Evolutionary conservation across 2,113 vertebrate species (phyloP).

Genomic region (Mugil cephalus): DNA sequence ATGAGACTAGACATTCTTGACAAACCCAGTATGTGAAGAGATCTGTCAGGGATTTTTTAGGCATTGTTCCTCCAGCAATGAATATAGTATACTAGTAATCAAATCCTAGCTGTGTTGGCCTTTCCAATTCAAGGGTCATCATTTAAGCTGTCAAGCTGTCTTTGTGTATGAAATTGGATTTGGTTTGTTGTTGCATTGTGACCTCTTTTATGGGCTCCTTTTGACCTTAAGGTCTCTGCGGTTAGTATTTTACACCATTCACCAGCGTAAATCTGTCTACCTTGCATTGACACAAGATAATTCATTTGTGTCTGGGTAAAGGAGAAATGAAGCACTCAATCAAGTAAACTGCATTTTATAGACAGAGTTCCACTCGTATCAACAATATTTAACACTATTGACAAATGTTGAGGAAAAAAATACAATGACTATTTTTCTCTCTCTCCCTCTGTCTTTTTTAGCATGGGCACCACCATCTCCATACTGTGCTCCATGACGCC

Average conservation of each 20-base stretch:
- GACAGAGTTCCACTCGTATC: too few relatives aligned
- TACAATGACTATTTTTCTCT: too few relatives aligned
- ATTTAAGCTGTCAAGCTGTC: not conserved
- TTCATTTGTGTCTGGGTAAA: too few relatives aligned
- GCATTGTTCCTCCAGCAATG: slow-evolving; percentile 40
- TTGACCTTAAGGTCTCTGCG: slow-evolving; percentile 39
- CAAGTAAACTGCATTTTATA: too few relatives aligned
- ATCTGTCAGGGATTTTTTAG: not conserved
- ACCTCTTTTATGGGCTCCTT: slow-evolving; percentile 37
- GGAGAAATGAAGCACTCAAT: too few relatives aligned
- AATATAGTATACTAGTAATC: slow-evolving; percentile 33
- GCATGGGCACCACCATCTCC: too few relatives aligned
- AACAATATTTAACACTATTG: too few relatives aligned
- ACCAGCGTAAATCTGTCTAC: slow-evolving; percentile 10
- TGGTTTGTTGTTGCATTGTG: slow-evolving; percentile 26
- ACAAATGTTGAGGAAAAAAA: too few relatives aligned
- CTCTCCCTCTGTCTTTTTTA: too few relatives aligned
- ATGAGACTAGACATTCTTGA: not conserved
- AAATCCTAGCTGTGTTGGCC: slow-evolving; percentile 23
- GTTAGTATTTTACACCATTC: not conserved
- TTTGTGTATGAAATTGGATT: slow-evolving; percentile 39
- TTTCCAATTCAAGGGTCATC: slow-evolving; percentile 25
- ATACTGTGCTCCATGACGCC: too few relatives aligned
- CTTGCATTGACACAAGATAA: not conserved
- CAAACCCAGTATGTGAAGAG: not conserved